Base-by-base conservation (phyloP, 2,888 invertebrate species). In the Hartigia nigra region DNA sequence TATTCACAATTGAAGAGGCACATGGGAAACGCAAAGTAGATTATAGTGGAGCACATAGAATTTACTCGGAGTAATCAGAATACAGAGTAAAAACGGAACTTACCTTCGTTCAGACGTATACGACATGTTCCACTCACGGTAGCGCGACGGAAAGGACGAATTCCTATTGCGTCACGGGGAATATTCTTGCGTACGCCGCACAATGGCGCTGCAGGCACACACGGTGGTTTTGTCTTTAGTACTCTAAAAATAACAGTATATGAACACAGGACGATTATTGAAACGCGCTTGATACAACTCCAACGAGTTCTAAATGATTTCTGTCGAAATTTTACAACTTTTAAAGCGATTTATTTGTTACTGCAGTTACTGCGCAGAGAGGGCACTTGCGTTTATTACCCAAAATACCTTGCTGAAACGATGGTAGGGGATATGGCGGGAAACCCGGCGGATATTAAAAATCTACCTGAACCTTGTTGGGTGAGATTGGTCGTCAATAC, bases 81-180 rank as follows among this genome's bases (percentile, higher is more conserved):
- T 80, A 69, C 31, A 34, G 74, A 76, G 89, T 90, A 91, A 92
- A 93, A 90, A 88, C 85, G 87, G 87, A 91, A 94, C 95, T 95
- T 95, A 96, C 96, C 95, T 95, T 94, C 95, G 94, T 93, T 96
- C 96, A 92, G 94, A 93, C 92, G 95, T 94, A 94, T 94, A 95
- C 93, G 96, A 96, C 96, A 96, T 96, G 95, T 95, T 96, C 94
- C 94, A 95, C 94, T 95, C 94, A 94, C 94, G 94, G 94, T 94
- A 93, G 94, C 94, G 94, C 94, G 94, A 94, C 94, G 94, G 95
- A 95, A 95, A 95, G 94, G 93, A 90, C 88, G 90, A 90, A 84
- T 88, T 88, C 86, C 88, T 88, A 88, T 88, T 90, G 91, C 91
- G 91, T 91, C 91, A 91, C 90, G 83, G 85, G 83, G 81, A 85